Evolutionary conservation across 2,888 invertebrate genomes (phyloP), one percentile per base, ranked within the genome.

Genomic region (Callyntrura sp.): DNA sequence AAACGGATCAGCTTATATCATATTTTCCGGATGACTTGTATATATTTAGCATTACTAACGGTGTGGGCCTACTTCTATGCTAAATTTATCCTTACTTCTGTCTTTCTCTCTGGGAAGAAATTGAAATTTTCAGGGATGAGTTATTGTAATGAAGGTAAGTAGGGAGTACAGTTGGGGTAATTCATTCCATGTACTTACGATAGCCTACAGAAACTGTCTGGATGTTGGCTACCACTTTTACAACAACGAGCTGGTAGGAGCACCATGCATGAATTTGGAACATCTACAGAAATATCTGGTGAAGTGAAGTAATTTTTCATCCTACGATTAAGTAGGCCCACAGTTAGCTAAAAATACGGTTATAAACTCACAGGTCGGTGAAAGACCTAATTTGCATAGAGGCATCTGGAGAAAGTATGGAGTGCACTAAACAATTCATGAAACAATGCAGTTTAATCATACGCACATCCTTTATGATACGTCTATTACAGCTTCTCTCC

Each of bases 21-120:
- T 70, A 70, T 70, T 70, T 70, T 70, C 43, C 25, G 68, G 68
- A 43, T 70, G 68, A 48, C 73, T 73, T 48, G 48, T 45, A 48
- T 84, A 84, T 70, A 25, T 55, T 70, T 70, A 82, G 65, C 11
- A 25, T 20, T 81, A 57, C 17, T 43, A 28, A 43, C 23, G 57
- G 81, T 82, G 25, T 82, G 70, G 48, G 17, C 48, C n/a, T 70
- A 23, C 60, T 17, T 6, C 6, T 14, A 8, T 43, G 68, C 68
- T 43, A 70, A 43, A 70, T 70, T 17, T 43, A 43, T 43, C 68
- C 68, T 70, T 43, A 9, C 8, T 43, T 43, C 43, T 70, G n/a
- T 14, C 62, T 25, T 12, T 9, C 12, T n/a, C 35, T 43, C 43
- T 35, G 43, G 17, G 17, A 70, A 70, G 17, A 70, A 70, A 43